Evolutionary conservation across 2,888 invertebrate species (phyloP).

Genomic region (Eupithecia inturbata): DNA sequence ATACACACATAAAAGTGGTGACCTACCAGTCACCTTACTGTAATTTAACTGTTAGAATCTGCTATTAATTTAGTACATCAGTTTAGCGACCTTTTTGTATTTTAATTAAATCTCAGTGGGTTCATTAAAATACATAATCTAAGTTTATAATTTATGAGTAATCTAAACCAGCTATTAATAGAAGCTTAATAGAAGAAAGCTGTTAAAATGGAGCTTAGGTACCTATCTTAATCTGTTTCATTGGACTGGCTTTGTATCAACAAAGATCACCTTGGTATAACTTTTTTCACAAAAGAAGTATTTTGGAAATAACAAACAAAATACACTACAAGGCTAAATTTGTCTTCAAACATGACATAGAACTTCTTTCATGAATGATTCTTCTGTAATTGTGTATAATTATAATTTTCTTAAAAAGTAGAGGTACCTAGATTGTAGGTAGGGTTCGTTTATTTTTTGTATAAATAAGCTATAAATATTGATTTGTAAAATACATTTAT

Average conservation of each 20-base stretch:
- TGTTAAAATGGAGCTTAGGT: neutral
- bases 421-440: constrained; percentile 21
- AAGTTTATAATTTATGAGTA: neutral
- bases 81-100: neutral
- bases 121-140: neutral
- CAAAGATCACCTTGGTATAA: neutral
- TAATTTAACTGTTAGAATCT: neutral
- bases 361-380: neutral
- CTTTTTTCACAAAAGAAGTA: neutral
- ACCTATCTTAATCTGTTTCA: neutral
- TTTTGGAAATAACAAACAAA: neutral
- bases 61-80: neutral
- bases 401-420: neutral
- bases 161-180: neutral
- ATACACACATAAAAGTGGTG: neutral
- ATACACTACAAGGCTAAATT: neutral
- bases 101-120: neutral
- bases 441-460: constrained; percentile 36
- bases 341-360: neutral
- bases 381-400: neutral
- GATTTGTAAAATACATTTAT: constrained; percentile 34
- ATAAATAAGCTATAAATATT: constrained; percentile 34
- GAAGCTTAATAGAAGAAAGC: no score
- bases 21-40: neutral
- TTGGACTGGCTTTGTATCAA: neutral